Conservation (phyloP, 2,113 vertebrate species). For the Heterochromis multidens region DNA sequence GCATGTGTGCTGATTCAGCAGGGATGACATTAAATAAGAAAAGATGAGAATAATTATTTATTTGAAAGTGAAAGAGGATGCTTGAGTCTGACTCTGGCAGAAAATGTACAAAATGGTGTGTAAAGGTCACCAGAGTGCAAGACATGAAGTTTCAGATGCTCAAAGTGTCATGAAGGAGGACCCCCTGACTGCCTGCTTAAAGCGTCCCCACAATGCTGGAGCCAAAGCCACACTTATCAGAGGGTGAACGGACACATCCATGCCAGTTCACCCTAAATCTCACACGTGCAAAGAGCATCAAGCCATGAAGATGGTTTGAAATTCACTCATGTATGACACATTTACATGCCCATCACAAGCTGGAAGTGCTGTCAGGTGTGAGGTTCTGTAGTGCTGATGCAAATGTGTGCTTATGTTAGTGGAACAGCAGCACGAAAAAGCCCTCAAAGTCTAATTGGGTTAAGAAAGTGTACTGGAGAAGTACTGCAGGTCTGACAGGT, state of each 20-base stretch:
- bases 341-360: background rate
- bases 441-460: too few species aligned
- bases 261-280: background rate
- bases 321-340: background rate
- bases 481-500: background rate
- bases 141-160: background rate
- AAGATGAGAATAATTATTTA: background rate
- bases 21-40: background rate
- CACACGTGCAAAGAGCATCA: background rate
- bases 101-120: too few species aligned
- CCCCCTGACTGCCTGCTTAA: rapidly evolving
- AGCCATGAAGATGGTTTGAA: background rate
- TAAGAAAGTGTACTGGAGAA: background rate
- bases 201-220: background rate
- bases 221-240: background rate
- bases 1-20: background rate
- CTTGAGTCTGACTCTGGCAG: background rate
- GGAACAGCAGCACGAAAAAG: background rate
- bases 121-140: too few species aligned
- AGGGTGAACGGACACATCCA: background rate
- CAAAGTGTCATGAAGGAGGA: background rate
- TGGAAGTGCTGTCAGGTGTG: background rate
- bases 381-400: background rate
- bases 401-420: background rate
- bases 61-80: background rate